Evolutionary conservation across 2,888 invertebrate species (phyloP).

Genomic region (Dynastes maya): DNA sequence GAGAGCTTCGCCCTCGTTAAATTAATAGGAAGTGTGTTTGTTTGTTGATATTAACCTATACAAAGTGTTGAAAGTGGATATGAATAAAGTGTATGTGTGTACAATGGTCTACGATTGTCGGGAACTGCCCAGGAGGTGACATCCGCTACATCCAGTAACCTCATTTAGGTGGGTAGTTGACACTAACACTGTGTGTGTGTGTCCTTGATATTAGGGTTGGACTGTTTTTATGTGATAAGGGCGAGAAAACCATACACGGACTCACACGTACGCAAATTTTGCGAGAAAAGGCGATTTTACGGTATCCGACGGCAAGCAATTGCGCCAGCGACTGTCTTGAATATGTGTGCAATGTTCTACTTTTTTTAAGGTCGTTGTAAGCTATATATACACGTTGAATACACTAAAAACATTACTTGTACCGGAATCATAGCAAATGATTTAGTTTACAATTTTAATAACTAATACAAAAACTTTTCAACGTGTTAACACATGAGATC

Average conservation of each 20-base stretch:
- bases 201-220: conserved; percentile 51
- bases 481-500: neutral
- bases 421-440: neutral
- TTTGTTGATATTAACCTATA: conserved; percentile 69
- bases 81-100: conserved; percentile 48
- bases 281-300: conserved; percentile 31
- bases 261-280: conserved; percentile 36
- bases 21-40: conserved; percentile 64
- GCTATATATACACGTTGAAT: conserved; percentile 40
- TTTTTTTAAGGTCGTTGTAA: conserved; percentile 46
- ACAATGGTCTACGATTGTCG: conserved; percentile 44
- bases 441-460: neutral
- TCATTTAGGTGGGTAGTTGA: conserved; percentile 52
- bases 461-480: neutral
- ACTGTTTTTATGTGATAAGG: conserved; percentile 48
- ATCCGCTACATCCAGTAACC: conserved; percentile 49
- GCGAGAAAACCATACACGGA: conserved; percentile 12
- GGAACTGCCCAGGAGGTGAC: conserved; percentile 49
- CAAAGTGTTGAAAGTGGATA: conserved; percentile 60
- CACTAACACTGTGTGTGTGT: conserved; percentile 41
- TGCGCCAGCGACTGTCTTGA: conserved; percentile 24
- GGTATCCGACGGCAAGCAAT: conserved; percentile 31
- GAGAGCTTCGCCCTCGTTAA: conserved; percentile 64
- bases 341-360: conserved; percentile 41
- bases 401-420: conserved; percentile 29